Evolutionary conservation across 2,113 vertebrate species (phyloP), one percentile per base, ranked within the genome.

Genomic region (Solenodon paradoxus): DNA sequence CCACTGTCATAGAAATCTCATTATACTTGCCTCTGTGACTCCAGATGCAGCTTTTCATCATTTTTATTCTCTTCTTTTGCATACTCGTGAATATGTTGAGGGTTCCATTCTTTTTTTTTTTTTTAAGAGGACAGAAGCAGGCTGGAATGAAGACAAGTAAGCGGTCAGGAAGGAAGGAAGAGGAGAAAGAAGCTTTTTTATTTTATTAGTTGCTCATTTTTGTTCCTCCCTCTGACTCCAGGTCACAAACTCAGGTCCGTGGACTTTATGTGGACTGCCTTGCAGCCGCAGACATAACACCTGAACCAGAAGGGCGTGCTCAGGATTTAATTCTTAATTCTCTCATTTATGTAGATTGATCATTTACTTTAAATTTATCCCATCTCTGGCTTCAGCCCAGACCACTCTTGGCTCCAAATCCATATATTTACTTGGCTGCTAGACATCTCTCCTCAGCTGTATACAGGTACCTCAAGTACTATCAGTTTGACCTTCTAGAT

Each of bases 321-420:
- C n/a, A n/a, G n/a, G n/a, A n/a, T n/a, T n/a, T n/a, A n/a, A n/a
- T n/a, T n/a, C n/a, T n/a, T n/a, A n/a, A n/a, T n/a, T n/a, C n/a
- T n/a, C n/a, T n/a, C n/a, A n/a, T n/a, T n/a, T n/a, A n/a, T n/a
- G n/a, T n/a, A 88, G n/a, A n/a, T 72, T 82, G 49, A 91, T 30
- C 88, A 30, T 81, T 94, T 92, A 12, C 66, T 95, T 84, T 71
- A 78, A 30, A 49, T 84, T 89, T 89, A 6, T 92, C 57, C 10
- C 40, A 5, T 75, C 55, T 93, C 71, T 84, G 47, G 79, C 77
- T 63, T 74, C 22, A 74, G 32, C 32, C 35, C 45, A 55, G 40
- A 59, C 49, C 30, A 81, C 15, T 80, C 40, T 55, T 78, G 15
- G 71, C 1, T 81, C 49, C 30, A 89, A 32, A 61, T 53, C n/a